Percentiles rank a stretch among this genome's conserved stretches.
phyloP scores from a whole-genome alignment of 2,888 invertebrate genomes.

The Ochropleura leucogaster region DNA sequence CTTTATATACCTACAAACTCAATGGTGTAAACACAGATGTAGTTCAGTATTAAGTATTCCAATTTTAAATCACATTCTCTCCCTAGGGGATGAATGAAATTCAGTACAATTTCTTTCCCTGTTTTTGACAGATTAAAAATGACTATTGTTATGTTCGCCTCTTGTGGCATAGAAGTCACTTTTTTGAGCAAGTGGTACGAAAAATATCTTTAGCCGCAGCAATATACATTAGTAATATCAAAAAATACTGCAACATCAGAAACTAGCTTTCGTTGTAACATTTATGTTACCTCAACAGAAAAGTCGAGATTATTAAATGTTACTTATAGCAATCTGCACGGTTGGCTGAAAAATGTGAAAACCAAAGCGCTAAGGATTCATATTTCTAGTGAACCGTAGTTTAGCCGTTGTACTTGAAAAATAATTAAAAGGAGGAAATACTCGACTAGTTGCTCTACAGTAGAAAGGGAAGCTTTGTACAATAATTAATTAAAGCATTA shows the following conservation, averaged over 20 bases:
- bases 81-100: no score
- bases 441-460: neutral
- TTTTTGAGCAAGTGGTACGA: no score
- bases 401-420: slow-evolving; percentile 4
- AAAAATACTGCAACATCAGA: neutral
- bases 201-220: neutral
- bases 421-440: neutral
- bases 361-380: neutral
- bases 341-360: slow-evolving; percentile 5
- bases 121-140: no score
- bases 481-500: slow-evolving; percentile 4
- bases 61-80: no score
- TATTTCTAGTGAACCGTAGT: neutral
- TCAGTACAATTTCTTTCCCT: no score
- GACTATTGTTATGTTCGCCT: no score
- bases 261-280: slow-evolving; percentile 2
- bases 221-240: neutral
- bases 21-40: no score
- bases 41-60: no score
- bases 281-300: neutral
- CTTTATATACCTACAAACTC: no score
- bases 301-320: slow-evolving; percentile 10
- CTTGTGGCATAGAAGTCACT: no score
- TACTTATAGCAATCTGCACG: no score
- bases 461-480: neutral